A percentile compares a stretch with the other conserved stretches of the same genome.
These are phyloP conservation scores for Leptocoma aspasia DNA, from an alignment of 2,113 vertebrate genomes.

Conservation along the genomic window DNA sequence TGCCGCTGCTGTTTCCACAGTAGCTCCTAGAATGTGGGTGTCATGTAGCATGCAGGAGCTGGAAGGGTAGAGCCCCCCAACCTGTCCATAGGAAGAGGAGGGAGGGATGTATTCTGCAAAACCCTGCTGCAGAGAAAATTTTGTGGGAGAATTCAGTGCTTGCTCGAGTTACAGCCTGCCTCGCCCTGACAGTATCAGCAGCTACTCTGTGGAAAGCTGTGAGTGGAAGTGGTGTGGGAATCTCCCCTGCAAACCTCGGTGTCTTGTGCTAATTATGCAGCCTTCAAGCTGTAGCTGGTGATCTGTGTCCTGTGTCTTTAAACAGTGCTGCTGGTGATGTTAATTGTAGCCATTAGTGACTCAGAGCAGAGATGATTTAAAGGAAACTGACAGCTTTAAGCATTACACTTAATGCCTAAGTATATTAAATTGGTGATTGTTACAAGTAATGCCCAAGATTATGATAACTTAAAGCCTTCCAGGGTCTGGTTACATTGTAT, in stretches of 20 bases:
- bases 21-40: background rate
- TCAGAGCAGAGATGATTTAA: background rate
- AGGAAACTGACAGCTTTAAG: background rate
- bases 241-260: accelerated
- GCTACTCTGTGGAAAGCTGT: background rate
- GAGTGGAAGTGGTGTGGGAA: background rate
- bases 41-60: background rate
- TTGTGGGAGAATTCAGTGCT: background rate
- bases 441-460: background rate
- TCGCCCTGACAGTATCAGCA: background rate
- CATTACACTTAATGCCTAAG: background rate
- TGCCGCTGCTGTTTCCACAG: background rate
- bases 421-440: background rate
- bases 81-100: background rate
- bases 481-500: background rate
- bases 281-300: background rate
- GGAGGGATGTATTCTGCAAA: background rate
- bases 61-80: background rate
- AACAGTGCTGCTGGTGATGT: background rate
- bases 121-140: background rate
- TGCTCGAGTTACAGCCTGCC: background rate
- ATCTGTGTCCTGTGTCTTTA: background rate
- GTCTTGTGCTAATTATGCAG: background rate
- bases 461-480: background rate
- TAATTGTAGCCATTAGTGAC: background rate